Conservation (phyloP, 2,113 vertebrate species). For the Jaculus jaculus region DNA sequence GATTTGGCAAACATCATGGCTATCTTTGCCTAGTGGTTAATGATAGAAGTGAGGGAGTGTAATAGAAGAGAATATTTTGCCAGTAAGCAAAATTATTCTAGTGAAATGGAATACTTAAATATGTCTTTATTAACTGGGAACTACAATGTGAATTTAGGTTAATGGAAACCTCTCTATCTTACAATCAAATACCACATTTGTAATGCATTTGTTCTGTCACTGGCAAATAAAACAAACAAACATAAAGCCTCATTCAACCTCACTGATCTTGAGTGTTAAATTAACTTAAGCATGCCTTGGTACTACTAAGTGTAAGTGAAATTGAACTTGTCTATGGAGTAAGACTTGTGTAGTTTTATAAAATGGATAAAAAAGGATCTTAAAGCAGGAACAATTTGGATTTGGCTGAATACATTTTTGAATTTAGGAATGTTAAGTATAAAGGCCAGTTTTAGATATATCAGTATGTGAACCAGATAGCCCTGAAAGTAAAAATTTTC, state of each 20-base stretch:
- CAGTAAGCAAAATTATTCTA: neutral
- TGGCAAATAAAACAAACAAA: neutral
- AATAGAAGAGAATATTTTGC: neutral
- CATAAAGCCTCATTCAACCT: neutral
- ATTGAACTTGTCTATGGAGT: neutral
- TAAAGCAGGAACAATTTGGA: constrained; percentile 18
- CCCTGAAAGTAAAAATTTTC: neutral
- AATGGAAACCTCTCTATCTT: neutral
- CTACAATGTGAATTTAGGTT: neutral
- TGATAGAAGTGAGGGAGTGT: neutral
- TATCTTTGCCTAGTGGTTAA: neutral
- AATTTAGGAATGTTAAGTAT: neutral
- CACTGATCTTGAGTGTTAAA: neutral
- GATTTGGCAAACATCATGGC: neutral
- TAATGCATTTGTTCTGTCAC: neutral
- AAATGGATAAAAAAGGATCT: neutral
- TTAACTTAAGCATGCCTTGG: neutral
- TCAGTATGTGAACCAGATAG: neutral
- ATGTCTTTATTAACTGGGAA: neutral
- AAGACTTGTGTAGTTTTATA: neutral
- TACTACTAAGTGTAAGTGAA: neutral
- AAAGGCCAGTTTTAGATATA: neutral
- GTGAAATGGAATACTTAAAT: neutral
- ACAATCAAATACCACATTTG: neutral
- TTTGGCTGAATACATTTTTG: neutral